phyloP scores from a whole-genome alignment of 2,113 vertebrate species.

The Acinonyx jubatus region DNA sequence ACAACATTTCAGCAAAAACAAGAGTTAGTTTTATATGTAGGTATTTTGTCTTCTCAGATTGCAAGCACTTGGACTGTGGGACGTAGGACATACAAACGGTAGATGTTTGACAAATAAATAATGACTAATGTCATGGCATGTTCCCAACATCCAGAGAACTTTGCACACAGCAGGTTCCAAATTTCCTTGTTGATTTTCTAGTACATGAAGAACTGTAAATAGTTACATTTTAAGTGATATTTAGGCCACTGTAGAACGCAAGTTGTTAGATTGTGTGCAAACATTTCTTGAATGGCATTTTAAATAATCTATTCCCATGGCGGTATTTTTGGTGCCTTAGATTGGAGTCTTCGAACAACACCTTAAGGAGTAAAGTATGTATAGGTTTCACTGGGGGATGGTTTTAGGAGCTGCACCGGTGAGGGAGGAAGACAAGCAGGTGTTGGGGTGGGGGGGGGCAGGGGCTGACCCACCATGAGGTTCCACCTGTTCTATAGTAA shows the following conservation, averaged over 20 bases:
- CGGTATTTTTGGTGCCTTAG: not conserved
- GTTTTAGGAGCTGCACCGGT: fast-evolving
- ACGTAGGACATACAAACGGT: not conserved
- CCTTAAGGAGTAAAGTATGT: fast-evolving
- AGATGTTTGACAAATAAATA: not conserved
- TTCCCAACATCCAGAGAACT: not conserved
- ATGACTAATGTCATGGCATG: not conserved
- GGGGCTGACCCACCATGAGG: fast-evolving
- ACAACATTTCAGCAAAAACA: not conserved
- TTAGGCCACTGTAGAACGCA: not conserved
- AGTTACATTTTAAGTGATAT: not conserved
- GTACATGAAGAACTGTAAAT: not conserved
- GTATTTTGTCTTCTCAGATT: not conserved
- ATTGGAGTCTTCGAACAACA: not conserved
- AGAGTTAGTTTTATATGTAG: not conserved
- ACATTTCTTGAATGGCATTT: not conserved
- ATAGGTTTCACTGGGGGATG: fast-evolving
- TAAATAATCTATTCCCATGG: no score
- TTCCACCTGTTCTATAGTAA: fast-evolving
- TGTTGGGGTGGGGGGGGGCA: fast-evolving
- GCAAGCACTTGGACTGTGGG: not conserved
- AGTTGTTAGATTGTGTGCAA: not conserved
- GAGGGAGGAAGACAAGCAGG: not conserved
- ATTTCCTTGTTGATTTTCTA: not conserved
- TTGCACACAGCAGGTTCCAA: not conserved